These are phyloP conservation scores for Aplochiton taeniatus DNA, from an alignment of 2,797 vertebrate species.

Conservation along the genomic window DNA sequence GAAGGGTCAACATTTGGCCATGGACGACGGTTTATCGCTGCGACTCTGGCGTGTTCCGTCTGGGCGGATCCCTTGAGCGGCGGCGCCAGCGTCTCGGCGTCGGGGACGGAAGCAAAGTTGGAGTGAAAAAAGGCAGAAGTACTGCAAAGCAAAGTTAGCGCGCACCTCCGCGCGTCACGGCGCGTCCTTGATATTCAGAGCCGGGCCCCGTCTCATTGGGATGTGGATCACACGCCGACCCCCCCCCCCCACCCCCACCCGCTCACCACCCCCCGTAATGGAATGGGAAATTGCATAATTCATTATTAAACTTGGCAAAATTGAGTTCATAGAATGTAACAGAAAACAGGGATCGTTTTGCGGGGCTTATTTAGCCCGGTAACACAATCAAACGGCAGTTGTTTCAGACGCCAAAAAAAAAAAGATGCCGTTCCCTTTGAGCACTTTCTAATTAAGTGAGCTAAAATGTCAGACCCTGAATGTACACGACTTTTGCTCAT, in stretches of 20 bases:
- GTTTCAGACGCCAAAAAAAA: constrained; percentile 4
- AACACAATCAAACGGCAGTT: constrained; percentile 16
- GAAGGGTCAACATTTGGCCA: not conserved
- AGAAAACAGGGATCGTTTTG: constrained; percentile 41
- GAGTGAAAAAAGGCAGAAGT: too few species aligned
- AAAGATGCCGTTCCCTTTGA: too few species aligned
- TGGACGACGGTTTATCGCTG: too few species aligned
- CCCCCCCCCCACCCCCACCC: constrained; percentile 1
- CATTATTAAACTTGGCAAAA: constrained; percentile 59
- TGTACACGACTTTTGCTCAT: constrained; percentile 10
- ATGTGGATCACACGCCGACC: constrained; percentile 28
- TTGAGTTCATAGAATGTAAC: constrained; percentile 52
- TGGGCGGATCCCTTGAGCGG: too few species aligned
- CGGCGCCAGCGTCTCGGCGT: too few species aligned
- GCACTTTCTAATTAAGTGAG: too few species aligned
- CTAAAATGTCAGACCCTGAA: constrained; percentile 23
- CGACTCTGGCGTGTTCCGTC: too few species aligned
- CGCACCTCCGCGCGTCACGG: not conserved
- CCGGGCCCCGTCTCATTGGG: not conserved
- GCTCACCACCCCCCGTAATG: constrained; percentile 41
- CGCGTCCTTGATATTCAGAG: not conserved
- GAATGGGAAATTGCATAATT: constrained; percentile 43
- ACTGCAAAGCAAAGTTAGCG: too few species aligned
- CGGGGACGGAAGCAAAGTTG: too few species aligned
- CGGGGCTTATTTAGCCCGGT: constrained; percentile 11